Evolutionary conservation across 2,797 vertebrate genomes (phyloP).

Genomic region (Lerista edwardsae): DNA sequence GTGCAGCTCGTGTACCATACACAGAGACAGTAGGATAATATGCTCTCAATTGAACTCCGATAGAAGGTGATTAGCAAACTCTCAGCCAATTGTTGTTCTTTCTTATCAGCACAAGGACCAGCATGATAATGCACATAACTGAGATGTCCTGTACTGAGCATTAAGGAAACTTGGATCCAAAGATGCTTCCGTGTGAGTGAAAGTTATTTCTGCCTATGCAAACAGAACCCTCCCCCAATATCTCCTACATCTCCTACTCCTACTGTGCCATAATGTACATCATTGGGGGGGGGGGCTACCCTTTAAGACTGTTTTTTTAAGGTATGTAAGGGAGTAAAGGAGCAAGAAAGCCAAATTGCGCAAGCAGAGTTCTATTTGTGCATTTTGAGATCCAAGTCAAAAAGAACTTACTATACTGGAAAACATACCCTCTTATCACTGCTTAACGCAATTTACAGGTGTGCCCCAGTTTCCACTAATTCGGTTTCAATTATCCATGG

Average conservation of each 20-base stretch:
- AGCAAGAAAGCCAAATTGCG: neutral
- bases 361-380: neutral
- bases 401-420: neutral
- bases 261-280: neutral
- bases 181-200: neutral
- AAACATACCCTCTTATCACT: neutral
- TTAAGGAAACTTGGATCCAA: neutral
- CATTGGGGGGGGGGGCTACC: neutral
- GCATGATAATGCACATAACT: no score
- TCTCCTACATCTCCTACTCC: neutral
- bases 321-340: neutral
- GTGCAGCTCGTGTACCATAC: no score
- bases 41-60: no score
- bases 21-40: no score
- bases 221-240: neutral
- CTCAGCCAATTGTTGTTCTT: no score
- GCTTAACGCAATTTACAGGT: neutral
- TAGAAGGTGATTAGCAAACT: no score
- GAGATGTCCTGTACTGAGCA: no score
- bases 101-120: no score
- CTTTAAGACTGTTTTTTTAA: neutral
- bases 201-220: neutral
- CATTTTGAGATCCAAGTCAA: neutral
- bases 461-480: no score
- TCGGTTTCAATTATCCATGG: no score